These are phyloP conservation scores for Drosophila pseudotakahashii DNA, from an alignment of 2,888 invertebrate species.

Conservation along the genomic window DNA sequence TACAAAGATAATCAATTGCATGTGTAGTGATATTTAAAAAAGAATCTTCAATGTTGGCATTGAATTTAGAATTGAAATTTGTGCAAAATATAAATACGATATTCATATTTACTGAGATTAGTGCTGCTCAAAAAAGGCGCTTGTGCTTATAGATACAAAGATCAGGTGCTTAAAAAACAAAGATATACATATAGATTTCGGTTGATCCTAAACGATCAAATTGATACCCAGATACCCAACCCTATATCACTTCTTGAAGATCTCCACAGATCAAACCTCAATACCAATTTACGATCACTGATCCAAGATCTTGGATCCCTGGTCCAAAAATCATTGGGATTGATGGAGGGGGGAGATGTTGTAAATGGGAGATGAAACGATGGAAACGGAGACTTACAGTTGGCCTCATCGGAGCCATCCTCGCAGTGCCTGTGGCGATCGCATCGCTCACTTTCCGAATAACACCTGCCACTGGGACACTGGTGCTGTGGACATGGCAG, in stretches of 20 bases:
- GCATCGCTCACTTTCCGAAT: constrained; percentile 85
- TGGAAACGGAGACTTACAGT: constrained; percentile 84
- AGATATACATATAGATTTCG: not conserved
- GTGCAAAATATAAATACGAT: constrained; percentile 1
- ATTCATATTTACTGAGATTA: constrained; percentile 1
- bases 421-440: constrained; percentile 86
- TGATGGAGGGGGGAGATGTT: not conserved
- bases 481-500: constrained; percentile 84
- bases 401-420: constrained; percentile 86
- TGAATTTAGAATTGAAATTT: too few species aligned
- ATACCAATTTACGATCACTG: not conserved
- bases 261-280: not conserved
- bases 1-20: too few species aligned
- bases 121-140: constrained; percentile 15
- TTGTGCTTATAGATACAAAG: constrained; percentile 15
- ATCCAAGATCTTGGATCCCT: not conserved
- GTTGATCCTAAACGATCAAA: not conserved
- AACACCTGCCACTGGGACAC: constrained; percentile 86
- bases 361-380: not conserved
- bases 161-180: constrained; percentile 8
- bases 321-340: not conserved
- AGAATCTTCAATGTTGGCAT: not conserved
- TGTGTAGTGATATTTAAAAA: not conserved
- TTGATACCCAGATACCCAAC: not conserved
- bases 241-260: not conserved